These are phyloP conservation scores for Sipunculus nudus DNA, from an alignment of 2,888 invertebrate species.

Conservation along the genomic window DNA sequence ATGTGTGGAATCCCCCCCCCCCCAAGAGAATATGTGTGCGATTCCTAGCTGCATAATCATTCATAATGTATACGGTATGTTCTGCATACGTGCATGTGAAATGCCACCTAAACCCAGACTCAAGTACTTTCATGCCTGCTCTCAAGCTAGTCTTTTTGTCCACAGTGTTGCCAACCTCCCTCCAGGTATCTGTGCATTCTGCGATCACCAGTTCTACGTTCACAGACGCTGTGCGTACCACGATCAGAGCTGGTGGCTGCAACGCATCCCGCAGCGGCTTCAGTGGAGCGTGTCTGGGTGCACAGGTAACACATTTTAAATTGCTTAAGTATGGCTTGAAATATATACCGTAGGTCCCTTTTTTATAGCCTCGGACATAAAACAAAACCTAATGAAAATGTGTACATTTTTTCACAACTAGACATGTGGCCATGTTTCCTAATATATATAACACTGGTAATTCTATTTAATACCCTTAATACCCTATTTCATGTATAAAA, in stretches of 20 bases:
- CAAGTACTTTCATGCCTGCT: no score
- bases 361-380: neutral
- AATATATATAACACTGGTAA: neutral
- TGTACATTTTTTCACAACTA: neutral
- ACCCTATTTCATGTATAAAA: no score
- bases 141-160: no score
- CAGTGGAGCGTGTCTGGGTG: constrained; percentile 56
- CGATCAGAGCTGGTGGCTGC: constrained; percentile 54
- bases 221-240: constrained; percentile 44
- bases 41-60: no score
- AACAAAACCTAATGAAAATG: no score
- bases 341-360: neutral
- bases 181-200: constrained; percentile 54
- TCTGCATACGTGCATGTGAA: no score
- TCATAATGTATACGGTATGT: no score
- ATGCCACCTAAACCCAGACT: no score
- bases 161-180: constrained; percentile 51
- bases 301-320: constrained; percentile 55
- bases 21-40: no score
- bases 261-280: constrained; percentile 52
- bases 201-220: constrained; percentile 44
- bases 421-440: no score
- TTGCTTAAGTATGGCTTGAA: neutral
- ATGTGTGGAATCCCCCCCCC: no score
- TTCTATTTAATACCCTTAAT: no score